phyloP scores from a whole-genome alignment of 2,888 invertebrate species.

The Petrolisthes cinctipes region DNA sequence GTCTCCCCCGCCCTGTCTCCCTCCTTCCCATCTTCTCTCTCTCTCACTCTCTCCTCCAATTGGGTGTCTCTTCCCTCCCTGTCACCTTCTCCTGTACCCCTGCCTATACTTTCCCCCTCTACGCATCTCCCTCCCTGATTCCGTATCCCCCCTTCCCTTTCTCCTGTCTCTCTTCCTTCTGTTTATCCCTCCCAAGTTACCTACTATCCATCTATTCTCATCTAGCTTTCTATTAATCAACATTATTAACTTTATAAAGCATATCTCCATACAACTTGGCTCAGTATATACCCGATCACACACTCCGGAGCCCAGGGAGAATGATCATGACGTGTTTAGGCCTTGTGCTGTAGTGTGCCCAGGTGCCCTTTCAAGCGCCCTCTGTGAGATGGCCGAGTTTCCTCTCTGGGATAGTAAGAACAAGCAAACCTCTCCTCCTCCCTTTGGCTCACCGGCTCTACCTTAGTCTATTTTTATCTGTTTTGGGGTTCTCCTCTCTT shows the following conservation, averaged over 20 bases:
- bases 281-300: too few species aligned
- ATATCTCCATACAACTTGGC: too few species aligned
- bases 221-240: too few species aligned
- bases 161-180: too few species aligned
- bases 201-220: too few species aligned
- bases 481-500: not conserved
- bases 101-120: not conserved
- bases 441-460: constrained; percentile 22
- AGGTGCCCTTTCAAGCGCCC: too few species aligned
- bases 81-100: not conserved
- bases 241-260: too few species aligned
- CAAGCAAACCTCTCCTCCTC: constrained; percentile 16
- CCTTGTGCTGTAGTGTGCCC: too few species aligned
- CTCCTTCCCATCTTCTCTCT: not conserved
- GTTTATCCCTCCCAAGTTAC: too few species aligned
- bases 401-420: not conserved
- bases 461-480: constrained; percentile 20
- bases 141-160: too few species aligned
- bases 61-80: not conserved
- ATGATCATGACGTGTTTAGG: too few species aligned
- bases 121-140: not conserved
- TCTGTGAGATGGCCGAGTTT: not conserved
- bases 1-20: not conserved
- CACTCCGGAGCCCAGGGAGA: too few species aligned
- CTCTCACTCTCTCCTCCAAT: not conserved